Evolutionary conservation across 2,888 invertebrate genomes (phyloP).

Genomic region (Acleris laterana): DNA sequence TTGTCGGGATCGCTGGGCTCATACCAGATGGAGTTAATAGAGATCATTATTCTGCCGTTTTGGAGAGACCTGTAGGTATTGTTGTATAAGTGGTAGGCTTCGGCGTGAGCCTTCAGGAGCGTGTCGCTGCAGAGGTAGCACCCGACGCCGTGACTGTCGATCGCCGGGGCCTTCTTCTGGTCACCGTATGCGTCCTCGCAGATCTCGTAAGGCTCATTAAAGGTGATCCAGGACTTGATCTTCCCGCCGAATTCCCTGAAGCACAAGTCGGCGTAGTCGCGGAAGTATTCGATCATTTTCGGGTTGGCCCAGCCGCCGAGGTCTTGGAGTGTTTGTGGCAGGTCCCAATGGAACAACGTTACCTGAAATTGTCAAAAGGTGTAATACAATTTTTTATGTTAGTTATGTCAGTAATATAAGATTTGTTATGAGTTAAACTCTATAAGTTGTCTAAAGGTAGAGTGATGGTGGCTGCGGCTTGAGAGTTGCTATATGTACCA

Average conservation of each 20-base stretch:
- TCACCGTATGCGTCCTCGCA: conserved; percentile 83
- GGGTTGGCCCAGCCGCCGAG: conserved; percentile 84
- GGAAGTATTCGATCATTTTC: conserved; percentile 80
- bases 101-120: conserved; percentile 87
- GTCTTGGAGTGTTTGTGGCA: conserved; percentile 85
- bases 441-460: too few relatives aligned
- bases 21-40: conserved; percentile 82
- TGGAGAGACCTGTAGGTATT: conserved; percentile 82
- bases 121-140: conserved; percentile 87
- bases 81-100: conserved; percentile 86
- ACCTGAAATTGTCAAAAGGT: conserved; percentile 61
- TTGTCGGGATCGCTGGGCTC: conserved; percentile 74
- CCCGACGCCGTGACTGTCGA: conserved; percentile 82
- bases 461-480: too few relatives aligned
- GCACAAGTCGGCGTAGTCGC: conserved; percentile 82
- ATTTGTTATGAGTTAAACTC: too few relatives aligned
- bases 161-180: conserved; percentile 79
- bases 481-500: too few relatives aligned
- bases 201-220: conserved; percentile 87
- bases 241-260: conserved; percentile 83
- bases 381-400: conserved; percentile 1
- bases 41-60: conserved; percentile 82
- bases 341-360: conserved; percentile 88
- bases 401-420: too few relatives aligned
- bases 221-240: conserved; percentile 87